Base-by-base conservation (phyloP, 2,797 vertebrate species). In the Poeciliopsis presidionis region DNA sequence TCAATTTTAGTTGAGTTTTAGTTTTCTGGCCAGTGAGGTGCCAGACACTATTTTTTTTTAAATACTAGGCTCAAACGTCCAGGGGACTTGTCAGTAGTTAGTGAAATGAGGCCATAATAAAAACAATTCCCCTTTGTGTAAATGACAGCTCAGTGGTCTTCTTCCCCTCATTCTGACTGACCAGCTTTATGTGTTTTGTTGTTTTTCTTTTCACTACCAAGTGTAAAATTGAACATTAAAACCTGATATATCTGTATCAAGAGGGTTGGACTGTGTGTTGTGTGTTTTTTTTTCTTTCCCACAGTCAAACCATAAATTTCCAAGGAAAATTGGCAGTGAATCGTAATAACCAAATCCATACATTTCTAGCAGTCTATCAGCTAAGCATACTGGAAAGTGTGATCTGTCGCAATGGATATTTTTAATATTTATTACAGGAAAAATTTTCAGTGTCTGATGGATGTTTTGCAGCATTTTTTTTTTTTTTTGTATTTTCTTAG, bases 71-170 rank as follows among this genome's bases (percentile, higher is more conserved):
- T 70, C 46, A 71, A 71, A 46, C 1, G 7, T 18, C 43, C 14
- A 73, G 59, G 13, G 25, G n/a, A 9, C 16, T 28, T 73, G 51
- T 53, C 5, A 33, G 28, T 33, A 74, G 6, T 33, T 69, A 30
- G 55, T 63, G 4, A 74, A 74, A 76, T 74, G 45, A 47, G n/a
- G 45, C 11, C 43, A 70, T 46, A 49, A 76, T 73, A 74, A 81
- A 80, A 47, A 53, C 7, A 46, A 16, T 77, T 28, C 18, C 74
- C 53, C 33, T 33, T 67, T 1, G 20, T 79, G n/a, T 69, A 81
- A 73, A 76, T 70, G 28, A 71, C 63, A 7, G 39, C 30, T 70
- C 7, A 9, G 12, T 75, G 33, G 75, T 70, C 53, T 30, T 67
- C 41, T 71, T 79, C 53, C 33, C 14, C 36, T 74, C 47, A 77